Percentiles rank a stretch among this genome's conserved stretches.
Evolutionary conservation across 1,140 invertebrate genomes (phyloP).

Genomic region (Neelides sp.): DNA sequence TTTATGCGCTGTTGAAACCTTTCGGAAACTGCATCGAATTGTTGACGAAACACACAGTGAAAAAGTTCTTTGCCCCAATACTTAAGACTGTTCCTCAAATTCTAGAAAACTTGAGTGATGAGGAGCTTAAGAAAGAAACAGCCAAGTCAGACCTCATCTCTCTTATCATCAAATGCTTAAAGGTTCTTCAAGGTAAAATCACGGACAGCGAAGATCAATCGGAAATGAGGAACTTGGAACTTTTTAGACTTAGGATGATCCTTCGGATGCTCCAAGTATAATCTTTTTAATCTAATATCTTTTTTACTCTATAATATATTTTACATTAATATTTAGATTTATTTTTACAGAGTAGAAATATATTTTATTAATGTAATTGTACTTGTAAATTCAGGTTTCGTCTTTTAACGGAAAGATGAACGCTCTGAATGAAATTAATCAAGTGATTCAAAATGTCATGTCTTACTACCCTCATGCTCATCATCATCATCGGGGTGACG

Average conservation of each 20-base stretch:
- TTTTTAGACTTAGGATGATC: conserved; percentile 93
- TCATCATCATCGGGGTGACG: conserved; percentile 50
- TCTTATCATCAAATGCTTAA: conserved; percentile 75
- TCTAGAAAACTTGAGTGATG: conserved; percentile 88
- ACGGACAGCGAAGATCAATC: conserved; percentile 57
- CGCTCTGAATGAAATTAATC: conserved; percentile 96
- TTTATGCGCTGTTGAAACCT: conserved; percentile 71
- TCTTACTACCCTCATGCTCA: conserved; percentile 70
- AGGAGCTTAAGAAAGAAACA: conserved; percentile 91
- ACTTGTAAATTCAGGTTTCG: conserved; percentile 53
- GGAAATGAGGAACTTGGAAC: conserved; percentile 75
- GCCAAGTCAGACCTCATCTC: conserved; percentile 85
- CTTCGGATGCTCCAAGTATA: conserved; percentile 43
- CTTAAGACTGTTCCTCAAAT: conserved; percentile 81
- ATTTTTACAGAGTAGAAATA: background rate
- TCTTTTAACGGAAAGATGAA: conserved; percentile 99
- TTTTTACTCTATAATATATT: background rate
- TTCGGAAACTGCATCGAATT: conserved; percentile 87
- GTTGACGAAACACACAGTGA: conserved; percentile 74
- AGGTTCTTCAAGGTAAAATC: conserved; percentile 67
- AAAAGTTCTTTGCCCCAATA: conserved; percentile 85
- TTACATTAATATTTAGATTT: background rate
- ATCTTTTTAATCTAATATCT: conserved; percentile 5
- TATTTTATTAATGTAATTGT: background rate
- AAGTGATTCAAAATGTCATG: conserved; percentile 76